Conservation (phyloP, 1,140 invertebrate genomes). For the Matsumurasca onukii region DNA sequence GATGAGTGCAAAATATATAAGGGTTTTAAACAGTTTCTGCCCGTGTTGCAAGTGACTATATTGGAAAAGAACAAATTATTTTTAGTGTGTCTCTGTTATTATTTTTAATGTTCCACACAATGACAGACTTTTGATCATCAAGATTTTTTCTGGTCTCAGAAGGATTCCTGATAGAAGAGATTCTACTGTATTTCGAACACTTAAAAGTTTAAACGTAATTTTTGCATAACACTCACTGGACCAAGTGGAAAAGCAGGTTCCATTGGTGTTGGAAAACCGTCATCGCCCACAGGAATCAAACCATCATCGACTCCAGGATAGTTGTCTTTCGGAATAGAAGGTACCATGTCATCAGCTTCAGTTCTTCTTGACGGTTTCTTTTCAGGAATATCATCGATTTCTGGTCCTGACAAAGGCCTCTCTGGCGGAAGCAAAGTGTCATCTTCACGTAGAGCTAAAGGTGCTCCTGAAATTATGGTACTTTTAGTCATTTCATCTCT, state of each 20-base stretch:
- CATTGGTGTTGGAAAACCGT: constrained; percentile 44
- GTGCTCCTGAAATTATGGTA: not conserved
- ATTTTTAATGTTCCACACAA: too few species aligned
- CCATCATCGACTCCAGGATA: constrained; percentile 56
- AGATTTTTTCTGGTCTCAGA: too few species aligned
- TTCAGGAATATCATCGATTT: constrained; percentile 51
- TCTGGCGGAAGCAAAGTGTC: constrained; percentile 4
- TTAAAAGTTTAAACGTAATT: too few species aligned
- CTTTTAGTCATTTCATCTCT: too few species aligned
- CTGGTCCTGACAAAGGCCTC: constrained; percentile 46
- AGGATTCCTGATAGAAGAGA: too few species aligned
- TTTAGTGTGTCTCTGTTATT: too few species aligned
- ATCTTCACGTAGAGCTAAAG: constrained; percentile 16
- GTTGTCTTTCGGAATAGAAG: constrained; percentile 22
- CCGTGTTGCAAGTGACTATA: too few species aligned
- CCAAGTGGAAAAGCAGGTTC: constrained; percentile 4
- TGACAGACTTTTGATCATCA: too few species aligned
- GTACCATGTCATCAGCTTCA: constrained; percentile 45
- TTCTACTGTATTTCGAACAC: too few species aligned
- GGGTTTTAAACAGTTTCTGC: too few species aligned
- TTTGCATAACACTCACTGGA: constrained; percentile 7
- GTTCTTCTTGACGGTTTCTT: constrained; percentile 34
- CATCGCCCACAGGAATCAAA: constrained; percentile 46
- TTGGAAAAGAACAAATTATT: too few species aligned
- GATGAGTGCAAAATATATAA: too few species aligned